Evolutionary conservation across 2,888 invertebrate species (phyloP).

Genomic region (Agrilus cyanescens): DNA sequence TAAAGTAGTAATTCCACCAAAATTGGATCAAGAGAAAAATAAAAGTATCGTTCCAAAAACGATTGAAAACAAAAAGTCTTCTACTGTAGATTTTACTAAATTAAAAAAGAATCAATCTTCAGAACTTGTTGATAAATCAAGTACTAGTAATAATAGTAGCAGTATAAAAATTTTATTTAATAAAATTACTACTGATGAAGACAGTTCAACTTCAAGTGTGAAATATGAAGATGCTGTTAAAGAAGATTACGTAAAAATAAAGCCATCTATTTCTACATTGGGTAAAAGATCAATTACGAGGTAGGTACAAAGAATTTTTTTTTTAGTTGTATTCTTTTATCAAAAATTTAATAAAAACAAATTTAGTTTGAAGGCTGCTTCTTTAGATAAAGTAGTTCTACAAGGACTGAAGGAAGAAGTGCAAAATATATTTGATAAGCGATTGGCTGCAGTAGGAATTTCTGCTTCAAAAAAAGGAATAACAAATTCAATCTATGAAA

Average conservation of each 20-base stretch:
- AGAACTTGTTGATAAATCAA: too few species aligned
- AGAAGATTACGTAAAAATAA: neutral
- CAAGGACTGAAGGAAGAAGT: conserved; percentile 16
- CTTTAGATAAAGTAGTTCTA: conserved; percentile 15
- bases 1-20: too few species aligned
- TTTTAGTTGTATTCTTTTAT: neutral
- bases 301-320: conserved; percentile 7
- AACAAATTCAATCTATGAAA: too few species aligned
- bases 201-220: too few species aligned
- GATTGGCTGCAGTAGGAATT: conserved; percentile 47
- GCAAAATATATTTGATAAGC: conserved; percentile 35
- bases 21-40: too few species aligned
- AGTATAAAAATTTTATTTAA: too few species aligned
- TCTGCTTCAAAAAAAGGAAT: conserved; percentile 34
- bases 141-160: too few species aligned
- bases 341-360: neutral
- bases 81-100: too few species aligned
- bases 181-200: too few species aligned
- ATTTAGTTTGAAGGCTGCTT: conserved; percentile 17
- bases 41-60: too few species aligned
- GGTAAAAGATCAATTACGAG: conserved; percentile 19
- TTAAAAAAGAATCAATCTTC: too few species aligned
- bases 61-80: too few species aligned
- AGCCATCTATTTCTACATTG: conserved; percentile 16
- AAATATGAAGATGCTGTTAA: neutral